These are phyloP conservation scores for Sebastes reedi DNA, from an alignment of 2,797 vertebrate genomes.

Conservation along the genomic window DNA sequence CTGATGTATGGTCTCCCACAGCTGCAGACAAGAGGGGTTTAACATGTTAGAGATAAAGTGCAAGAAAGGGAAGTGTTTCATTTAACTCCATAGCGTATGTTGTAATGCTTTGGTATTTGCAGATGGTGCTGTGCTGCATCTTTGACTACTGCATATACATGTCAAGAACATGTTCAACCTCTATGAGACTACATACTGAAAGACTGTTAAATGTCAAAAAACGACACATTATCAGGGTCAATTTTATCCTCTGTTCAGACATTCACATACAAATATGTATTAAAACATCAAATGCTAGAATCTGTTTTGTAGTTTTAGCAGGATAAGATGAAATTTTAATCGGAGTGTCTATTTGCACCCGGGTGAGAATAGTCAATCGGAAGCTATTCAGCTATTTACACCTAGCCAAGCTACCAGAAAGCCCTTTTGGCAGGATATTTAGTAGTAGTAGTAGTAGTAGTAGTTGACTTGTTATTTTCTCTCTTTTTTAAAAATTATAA, in stretches of 20 bases:
- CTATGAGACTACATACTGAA: not conserved
- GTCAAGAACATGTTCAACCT: not conserved
- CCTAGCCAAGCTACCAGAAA: too few relatives aligned
- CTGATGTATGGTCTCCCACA: slow-evolving; percentile 92
- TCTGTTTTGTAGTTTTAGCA: not conserved
- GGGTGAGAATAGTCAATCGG: too few relatives aligned
- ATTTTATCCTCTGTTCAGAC: not conserved
- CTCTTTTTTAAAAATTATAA: too few relatives aligned
- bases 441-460: too few relatives aligned
- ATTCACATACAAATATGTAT: not conserved
- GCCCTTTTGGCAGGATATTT: too few relatives aligned
- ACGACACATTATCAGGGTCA: too few relatives aligned
- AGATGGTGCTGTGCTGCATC: not conserved
- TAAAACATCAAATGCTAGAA: not conserved
- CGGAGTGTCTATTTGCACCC: too few relatives aligned
- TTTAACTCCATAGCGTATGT: not conserved
- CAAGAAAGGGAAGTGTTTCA: not conserved
- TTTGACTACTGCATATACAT: not conserved
- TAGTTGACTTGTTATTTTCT: too few relatives aligned
- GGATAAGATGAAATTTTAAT: not conserved
- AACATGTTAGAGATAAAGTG: slow-evolving; percentile 17
- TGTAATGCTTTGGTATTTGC: not conserved
- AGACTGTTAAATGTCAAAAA: not conserved
- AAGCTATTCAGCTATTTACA: too few relatives aligned
- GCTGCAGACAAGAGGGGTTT: slow-evolving; percentile 76